These are phyloP conservation scores for Leptarthrus brevirostris DNA, from an alignment of 2,888 invertebrate species.

Conservation along the genomic window DNA sequence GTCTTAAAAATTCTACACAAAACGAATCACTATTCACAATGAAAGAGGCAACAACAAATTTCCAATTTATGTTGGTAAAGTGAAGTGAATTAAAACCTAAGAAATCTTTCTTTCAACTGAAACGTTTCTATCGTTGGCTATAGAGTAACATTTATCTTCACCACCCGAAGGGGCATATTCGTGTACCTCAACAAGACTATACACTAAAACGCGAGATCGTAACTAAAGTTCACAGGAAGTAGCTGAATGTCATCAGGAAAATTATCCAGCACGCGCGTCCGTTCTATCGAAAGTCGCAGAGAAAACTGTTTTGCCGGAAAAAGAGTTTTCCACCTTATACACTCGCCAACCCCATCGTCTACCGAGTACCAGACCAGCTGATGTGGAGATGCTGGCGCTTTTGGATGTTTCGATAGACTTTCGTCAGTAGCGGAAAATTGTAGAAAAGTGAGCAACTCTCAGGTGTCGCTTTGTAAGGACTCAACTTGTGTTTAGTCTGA, in stretches of 20 bases:
- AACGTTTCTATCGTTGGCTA: neutral
- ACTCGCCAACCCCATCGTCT: neutral
- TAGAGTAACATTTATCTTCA: neutral
- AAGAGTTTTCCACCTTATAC: slow-evolving; percentile 1
- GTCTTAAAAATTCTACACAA: neutral
- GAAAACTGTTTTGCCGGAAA: slow-evolving; percentile 37
- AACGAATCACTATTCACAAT: neutral
- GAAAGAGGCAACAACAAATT: neutral
- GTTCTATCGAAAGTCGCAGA: slow-evolving; percentile 9
- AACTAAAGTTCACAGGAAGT: neutral
- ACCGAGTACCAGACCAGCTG: slow-evolving; percentile 6
- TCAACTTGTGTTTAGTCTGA: neutral
- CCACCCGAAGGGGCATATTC: neutral
- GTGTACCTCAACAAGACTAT: neutral
- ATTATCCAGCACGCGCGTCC: neutral
- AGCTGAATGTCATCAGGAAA: neutral
- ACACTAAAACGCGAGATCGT: neutral
- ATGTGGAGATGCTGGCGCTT: slow-evolving; percentile 13
- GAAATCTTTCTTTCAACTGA: slow-evolving; percentile 4
- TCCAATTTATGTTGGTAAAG: slow-evolving; percentile 18
- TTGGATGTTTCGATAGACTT: slow-evolving; percentile 9
- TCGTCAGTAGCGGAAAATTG: neutral
- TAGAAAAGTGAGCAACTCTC: slow-evolving; percentile 26
- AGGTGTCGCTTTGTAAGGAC: neutral
- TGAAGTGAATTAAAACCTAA: neutral